Evolutionary conservation across 64 coral and sea anemone genomes (phyloP).

Genomic region (Pocillopora damicornis): DNA sequence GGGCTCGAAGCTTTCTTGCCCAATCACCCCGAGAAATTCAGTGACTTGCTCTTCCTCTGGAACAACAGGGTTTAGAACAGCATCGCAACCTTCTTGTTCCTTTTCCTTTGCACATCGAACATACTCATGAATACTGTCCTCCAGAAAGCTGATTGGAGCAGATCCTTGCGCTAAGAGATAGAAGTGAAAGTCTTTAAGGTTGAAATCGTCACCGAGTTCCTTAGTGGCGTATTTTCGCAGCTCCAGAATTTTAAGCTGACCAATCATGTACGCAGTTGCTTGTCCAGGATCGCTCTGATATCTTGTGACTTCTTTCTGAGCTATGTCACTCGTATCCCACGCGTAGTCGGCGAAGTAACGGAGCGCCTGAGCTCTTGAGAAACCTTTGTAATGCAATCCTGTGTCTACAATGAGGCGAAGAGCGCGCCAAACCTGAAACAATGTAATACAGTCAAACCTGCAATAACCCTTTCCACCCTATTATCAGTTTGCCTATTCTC

Average conservation of each 20-base stretch:
- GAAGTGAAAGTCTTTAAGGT: constrained; percentile 57
- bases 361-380: constrained; percentile 19
- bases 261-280: constrained; percentile 66
- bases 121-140: constrained; percentile 47
- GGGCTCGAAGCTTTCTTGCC: constrained; percentile 20
- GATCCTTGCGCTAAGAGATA: constrained; percentile 61
- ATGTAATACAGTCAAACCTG: neutral
- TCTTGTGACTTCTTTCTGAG: constrained; percentile 50
- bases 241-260: constrained; percentile 52
- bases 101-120: constrained; percentile 37
- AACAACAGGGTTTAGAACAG: constrained; percentile 37
- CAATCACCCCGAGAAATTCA: constrained; percentile 8
- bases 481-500: no score
- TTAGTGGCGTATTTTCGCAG: constrained; percentile 42
- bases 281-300: constrained; percentile 62
- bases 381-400: constrained; percentile 38
- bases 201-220: constrained; percentile 34
- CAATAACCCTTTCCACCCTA: no score
- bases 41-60: neutral
- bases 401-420: constrained; percentile 63
- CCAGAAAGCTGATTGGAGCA: constrained; percentile 50
- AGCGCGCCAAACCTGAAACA: constrained; percentile 43
- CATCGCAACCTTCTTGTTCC: constrained; percentile 33
- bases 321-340: constrained; percentile 47
- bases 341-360: constrained; percentile 45